These are phyloP conservation scores for Dermochelys coriacea DNA, from an alignment of 2,797 vertebrate species.

Conservation along the genomic window DNA sequence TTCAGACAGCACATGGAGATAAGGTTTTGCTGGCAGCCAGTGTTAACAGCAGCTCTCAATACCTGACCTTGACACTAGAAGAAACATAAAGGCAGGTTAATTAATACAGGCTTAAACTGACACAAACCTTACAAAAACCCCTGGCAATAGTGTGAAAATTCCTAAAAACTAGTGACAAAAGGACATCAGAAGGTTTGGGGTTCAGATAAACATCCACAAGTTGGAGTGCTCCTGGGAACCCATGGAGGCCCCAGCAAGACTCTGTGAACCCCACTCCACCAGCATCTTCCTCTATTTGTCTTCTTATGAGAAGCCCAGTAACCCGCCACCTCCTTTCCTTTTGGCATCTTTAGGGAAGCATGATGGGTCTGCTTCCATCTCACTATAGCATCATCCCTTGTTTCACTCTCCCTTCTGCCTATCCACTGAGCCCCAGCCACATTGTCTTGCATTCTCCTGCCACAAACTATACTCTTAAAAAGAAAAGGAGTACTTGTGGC, in stretches of 20 bases:
- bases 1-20: constrained; percentile 90
- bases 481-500: too few species aligned
- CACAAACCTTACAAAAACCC: not conserved
- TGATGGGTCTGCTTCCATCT: not conserved
- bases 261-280: not conserved
- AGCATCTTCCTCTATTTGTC: not conserved
- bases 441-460: not conserved
- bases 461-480: not conserved
- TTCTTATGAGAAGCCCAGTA: not conserved
- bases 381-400: not conserved
- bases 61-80: constrained; percentile 87
- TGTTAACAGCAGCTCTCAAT: constrained; percentile 89
- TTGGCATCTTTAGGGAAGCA: not conserved
- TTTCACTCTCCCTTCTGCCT: not conserved
- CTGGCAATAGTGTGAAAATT: not conserved
- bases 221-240: not conserved
- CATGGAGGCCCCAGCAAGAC: not conserved
- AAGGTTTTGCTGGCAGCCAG: constrained; percentile 88
- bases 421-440: not conserved
- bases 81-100: not conserved
- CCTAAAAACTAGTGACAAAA: not conserved
- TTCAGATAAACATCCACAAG: not conserved
- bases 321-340: not conserved
- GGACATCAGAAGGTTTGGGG: not conserved
- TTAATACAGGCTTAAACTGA: not conserved